Evolutionary conservation across 2,113 vertebrate species (phyloP).

Genomic region (Podiceps cristatus): DNA sequence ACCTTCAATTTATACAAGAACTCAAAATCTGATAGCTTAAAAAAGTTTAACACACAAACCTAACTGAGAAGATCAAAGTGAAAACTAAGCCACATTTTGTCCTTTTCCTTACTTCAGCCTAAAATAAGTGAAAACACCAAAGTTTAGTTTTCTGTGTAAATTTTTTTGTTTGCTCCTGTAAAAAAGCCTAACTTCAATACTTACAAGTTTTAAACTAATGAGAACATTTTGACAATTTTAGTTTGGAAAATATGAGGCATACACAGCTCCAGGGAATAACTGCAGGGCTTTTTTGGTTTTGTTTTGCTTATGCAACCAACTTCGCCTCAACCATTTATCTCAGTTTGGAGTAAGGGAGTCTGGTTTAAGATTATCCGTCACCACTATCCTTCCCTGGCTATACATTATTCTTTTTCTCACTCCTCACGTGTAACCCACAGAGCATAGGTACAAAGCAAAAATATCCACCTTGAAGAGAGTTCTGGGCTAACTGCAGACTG

Average conservation of each 20-base stretch:
- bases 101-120: not conserved
- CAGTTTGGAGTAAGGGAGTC: not conserved
- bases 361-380: not conserved
- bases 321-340: not conserved
- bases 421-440: not conserved
- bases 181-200: not conserved
- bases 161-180: not conserved
- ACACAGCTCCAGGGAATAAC: not conserved
- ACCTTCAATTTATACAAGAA: not conserved
- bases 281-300: not conserved
- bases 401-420: not conserved
- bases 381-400: not conserved
- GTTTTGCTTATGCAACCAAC: not conserved
- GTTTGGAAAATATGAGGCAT: slow-evolving; percentile 36
- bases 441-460: not conserved
- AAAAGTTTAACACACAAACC: not conserved
- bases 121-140: not conserved
- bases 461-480: not conserved
- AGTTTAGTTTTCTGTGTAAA: not conserved
- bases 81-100: not conserved
- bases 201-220: slow-evolving; percentile 11
- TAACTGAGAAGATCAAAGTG: not conserved
- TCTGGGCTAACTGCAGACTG: not conserved
- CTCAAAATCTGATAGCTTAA: not conserved
- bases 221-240: not conserved